Percentiles rank a stretch among this genome's conserved stretches.
phyloP scores from a whole-genome alignment of 1,140 invertebrate species.

The Formica selysi region DNA sequence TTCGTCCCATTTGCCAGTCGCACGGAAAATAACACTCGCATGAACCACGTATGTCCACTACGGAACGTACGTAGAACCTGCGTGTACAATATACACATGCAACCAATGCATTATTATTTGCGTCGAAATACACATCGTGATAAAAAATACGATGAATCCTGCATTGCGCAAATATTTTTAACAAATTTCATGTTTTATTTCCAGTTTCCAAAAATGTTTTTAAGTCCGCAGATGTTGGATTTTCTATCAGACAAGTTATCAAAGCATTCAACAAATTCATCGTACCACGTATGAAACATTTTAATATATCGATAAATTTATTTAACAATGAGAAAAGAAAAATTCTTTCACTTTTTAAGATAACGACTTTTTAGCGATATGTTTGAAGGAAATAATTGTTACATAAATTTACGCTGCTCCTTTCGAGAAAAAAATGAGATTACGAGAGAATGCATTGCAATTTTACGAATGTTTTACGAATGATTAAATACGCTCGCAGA shows the following conservation, averaged over 20 bases:
- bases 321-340: background rate
- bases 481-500: constrained; percentile 42
- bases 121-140: background rate
- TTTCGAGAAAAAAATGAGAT: background rate
- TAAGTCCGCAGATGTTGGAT: background rate
- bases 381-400: background rate
- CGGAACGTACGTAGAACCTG: constrained; percentile 38
- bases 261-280: background rate
- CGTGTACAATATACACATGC: constrained; percentile 2
- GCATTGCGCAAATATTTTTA: background rate
- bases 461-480: background rate
- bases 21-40: constrained; percentile 60
- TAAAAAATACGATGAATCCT: constrained; percentile 21
- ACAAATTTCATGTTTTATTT: background rate
- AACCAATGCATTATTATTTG: constrained; percentile 32
- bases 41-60: constrained; percentile 15
- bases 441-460: background rate
- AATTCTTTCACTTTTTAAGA: background rate
- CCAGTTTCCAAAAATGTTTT: background rate
- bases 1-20: constrained; percentile 1
- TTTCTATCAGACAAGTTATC: background rate
- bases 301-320: background rate
- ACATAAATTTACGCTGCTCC: constrained; percentile 9
- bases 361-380: background rate
- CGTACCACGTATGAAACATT: background rate